Base-by-base conservation (phyloP, 2,888 invertebrate genomes). In the Stratiomys singularior region DNA sequence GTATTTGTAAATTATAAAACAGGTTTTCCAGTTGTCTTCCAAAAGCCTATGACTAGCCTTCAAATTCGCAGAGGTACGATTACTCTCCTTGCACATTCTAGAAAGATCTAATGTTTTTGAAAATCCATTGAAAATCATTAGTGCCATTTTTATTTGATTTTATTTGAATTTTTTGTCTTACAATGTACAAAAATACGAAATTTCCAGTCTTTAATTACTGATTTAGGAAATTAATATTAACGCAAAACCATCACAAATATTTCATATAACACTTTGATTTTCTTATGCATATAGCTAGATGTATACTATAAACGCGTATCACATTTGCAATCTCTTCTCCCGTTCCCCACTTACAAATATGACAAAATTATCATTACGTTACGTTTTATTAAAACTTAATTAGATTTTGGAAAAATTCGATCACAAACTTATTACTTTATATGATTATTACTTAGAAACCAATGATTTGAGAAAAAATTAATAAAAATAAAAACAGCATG, bases 211-310 rank as follows among this genome's bases (percentile, higher is more conserved):
- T 74, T 21, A 74, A 37, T 74, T 74, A 74, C 58, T 60, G 58
- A 58, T 58, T 74, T 74, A 74, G 58, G 74, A 74, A 74, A 74
- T 58, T 60, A 58, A 74, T n/a, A 74, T 74, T 74, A 74, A 74
- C 74, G 74, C 74, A 74, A 74, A 66, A 74, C 60, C 58, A 74
- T 74, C 74, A 74, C 74, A 74, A 74, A 74, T 58, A 37, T 56
- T 74, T 74, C 74, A 74, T 58, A 74, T 74, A 74, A 74, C 74
- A 74, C 74, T 74, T 74, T 74, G 58, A 28, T 72, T 56, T 25
- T 72, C 27, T 27, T 28, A 72, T 23, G 37, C 60, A 46, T 69
- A 69, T n/a, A n/a, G n/a, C n/a, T n/a, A n/a, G n/a, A 66, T 30
- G 30, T 23, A 46, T 47, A 23, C 5, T 60, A 60, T 60, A 60